Conservation (phyloP, 2,888 invertebrate species). For the Drosophila borealis region DNA sequence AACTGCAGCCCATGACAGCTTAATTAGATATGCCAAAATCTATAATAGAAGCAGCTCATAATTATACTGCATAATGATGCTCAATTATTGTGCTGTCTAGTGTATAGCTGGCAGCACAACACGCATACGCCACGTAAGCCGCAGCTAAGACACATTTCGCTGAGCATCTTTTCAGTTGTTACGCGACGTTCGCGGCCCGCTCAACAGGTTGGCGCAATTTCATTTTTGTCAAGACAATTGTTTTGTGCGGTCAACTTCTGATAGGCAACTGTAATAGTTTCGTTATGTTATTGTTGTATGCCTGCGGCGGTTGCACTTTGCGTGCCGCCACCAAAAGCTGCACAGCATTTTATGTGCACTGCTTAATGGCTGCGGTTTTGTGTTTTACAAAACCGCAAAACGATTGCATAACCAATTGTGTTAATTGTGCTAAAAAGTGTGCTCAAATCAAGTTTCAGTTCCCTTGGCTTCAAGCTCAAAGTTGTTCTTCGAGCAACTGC, state of each 20-base stretch:
- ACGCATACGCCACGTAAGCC: slow-evolving; percentile 69
- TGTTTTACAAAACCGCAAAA: not conserved
- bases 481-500: not conserved
- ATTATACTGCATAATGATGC: slow-evolving; percentile 26
- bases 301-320: slow-evolving; percentile 31
- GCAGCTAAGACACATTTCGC: slow-evolving; percentile 22
- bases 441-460: not conserved
- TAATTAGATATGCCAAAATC: slow-evolving; percentile 25
- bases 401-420: slow-evolving; percentile 32
- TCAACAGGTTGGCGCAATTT: slow-evolving; percentile 59
- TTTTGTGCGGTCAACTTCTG: slow-evolving; percentile 35
- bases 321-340: slow-evolving; percentile 11
- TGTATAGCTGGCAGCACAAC: slow-evolving; percentile 41
- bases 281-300: slow-evolving; percentile 25
- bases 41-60: slow-evolving; percentile 25
- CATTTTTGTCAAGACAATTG: slow-evolving; percentile 31
- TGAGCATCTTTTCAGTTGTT: slow-evolving; percentile 52
- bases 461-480: not conserved
- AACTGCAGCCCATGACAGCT: slow-evolving; percentile 24
- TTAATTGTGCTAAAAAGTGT: slow-evolving; percentile 19
- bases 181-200: slow-evolving; percentile 52
- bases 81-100: slow-evolving; percentile 45
- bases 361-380: slow-evolving; percentile 3
- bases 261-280: slow-evolving; percentile 22
- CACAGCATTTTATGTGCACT: slow-evolving; percentile 22